These are phyloP conservation scores for Polymixis flavicincta DNA, from an alignment of 2,888 invertebrate species.

Conservation along the genomic window DNA sequence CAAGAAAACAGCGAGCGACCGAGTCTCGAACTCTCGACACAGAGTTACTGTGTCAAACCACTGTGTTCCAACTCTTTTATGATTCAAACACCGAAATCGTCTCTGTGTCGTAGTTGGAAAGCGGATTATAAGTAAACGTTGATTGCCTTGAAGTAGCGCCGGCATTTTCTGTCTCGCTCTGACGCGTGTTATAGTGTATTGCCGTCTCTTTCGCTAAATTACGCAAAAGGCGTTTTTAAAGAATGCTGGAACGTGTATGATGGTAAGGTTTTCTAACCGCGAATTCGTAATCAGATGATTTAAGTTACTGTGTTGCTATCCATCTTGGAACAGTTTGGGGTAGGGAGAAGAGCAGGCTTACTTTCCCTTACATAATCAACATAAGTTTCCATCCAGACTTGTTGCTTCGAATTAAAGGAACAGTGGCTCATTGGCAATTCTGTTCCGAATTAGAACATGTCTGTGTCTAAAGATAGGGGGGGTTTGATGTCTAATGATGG, in stretches of 20 bases:
- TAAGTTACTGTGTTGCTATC: conserved; percentile 27
- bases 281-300: conserved; percentile 56
- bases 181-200: conserved; percentile 59
- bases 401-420: background rate
- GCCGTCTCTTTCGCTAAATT: conserved; percentile 76
- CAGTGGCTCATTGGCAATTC: background rate
- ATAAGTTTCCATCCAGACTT: too few species aligned
- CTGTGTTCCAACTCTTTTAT: conserved; percentile 64
- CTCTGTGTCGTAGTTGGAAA: conserved; percentile 81
- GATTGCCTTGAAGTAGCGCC: conserved; percentile 86
- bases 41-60: conserved; percentile 63
- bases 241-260: conserved; percentile 80
- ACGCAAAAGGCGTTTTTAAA: conserved; percentile 81
- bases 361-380: too few species aligned
- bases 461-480: too few species aligned
- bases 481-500: background rate
- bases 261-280: conserved; percentile 66
- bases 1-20: conserved; percentile 78
- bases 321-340: conserved; percentile 1
- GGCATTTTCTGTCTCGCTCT: conserved; percentile 72
- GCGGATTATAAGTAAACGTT: conserved; percentile 85
- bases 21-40: conserved; percentile 47
- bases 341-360: background rate
- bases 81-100: conserved; percentile 59
- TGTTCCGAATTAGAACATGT: background rate